A percentile compares a stretch with the other conserved stretches of the same genome.
phyloP scores from a whole-genome alignment of 2,888 invertebrate species.

The Rhamnusium bicolor region DNA sequence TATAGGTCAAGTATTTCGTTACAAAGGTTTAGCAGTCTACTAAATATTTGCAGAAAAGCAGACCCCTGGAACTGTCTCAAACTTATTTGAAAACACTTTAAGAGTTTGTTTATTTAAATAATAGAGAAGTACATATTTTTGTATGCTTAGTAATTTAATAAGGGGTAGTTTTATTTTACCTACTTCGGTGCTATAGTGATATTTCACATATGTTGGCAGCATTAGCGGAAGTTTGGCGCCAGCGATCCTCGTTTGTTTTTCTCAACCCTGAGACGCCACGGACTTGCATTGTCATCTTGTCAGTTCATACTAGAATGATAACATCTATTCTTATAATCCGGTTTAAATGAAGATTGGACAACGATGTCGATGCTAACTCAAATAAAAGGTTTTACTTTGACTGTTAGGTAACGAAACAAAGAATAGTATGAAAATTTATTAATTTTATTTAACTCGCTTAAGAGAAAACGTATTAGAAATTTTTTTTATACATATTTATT shows the following conservation, averaged over 20 bases:
- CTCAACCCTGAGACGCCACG: slow-evolving; percentile 60
- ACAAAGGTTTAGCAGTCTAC: slow-evolving; percentile 54
- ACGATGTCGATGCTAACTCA: neutral
- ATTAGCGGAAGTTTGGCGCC: slow-evolving; percentile 69
- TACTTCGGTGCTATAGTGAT: slow-evolving; percentile 55
- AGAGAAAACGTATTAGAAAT: neutral
- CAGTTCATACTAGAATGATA: slow-evolving; percentile 53
- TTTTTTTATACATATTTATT: neutral
- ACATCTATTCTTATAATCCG: slow-evolving; percentile 46
- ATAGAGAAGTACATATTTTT: slow-evolving; percentile 69
- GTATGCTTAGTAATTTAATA: slow-evolving; percentile 68
- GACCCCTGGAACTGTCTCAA: slow-evolving; percentile 60
- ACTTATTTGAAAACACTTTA: slow-evolving; percentile 69
- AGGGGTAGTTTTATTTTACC: slow-evolving; percentile 61
- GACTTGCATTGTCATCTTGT: slow-evolving; percentile 62
- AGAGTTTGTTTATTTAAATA: slow-evolving; percentile 71
- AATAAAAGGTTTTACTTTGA: slow-evolving; percentile 8
- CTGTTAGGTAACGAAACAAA: neutral
- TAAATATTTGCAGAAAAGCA: slow-evolving; percentile 63
- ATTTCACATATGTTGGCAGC: slow-evolving; percentile 67
- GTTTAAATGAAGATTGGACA: slow-evolving; percentile 34
- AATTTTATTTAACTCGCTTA: neutral
- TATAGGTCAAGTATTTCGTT: slow-evolving; percentile 55
- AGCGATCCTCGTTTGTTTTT: slow-evolving; percentile 66
- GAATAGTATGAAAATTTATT: neutral